phyloP scores from a whole-genome alignment of 2,797 vertebrate genomes.

The Toxotes lorentzi region DNA sequence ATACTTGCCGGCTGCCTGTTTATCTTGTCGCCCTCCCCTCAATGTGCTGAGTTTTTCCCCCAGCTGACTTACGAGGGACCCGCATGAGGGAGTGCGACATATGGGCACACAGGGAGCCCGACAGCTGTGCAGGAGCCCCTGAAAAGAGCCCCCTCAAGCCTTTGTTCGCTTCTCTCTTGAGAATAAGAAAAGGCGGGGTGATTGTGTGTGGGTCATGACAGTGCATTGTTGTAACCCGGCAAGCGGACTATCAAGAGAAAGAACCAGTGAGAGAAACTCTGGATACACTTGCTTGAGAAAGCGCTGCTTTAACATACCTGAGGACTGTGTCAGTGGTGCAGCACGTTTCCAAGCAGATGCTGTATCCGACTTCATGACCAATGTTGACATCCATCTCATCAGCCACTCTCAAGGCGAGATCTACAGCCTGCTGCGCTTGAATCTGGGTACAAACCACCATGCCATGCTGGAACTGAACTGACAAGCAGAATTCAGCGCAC shows the following conservation, averaged over 20 bases:
- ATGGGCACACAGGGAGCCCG: slow-evolving; percentile 70
- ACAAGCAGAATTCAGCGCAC: slow-evolving; percentile 91
- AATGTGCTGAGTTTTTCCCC: slow-evolving; percentile 42
- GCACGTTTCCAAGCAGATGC: slow-evolving; percentile 89
- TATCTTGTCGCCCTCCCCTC: slow-evolving; percentile 59
- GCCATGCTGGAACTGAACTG: slow-evolving; percentile 83
- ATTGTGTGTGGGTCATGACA: slow-evolving; percentile 46
- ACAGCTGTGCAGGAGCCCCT: slow-evolving; percentile 79
- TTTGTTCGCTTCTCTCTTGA: slow-evolving; percentile 76
- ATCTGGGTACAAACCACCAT: slow-evolving; percentile 89
- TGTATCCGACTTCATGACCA: slow-evolving; percentile 92
- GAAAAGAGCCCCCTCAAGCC: slow-evolving; percentile 71
- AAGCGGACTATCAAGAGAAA: slow-evolving; percentile 15
- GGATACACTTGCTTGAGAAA: neutral
- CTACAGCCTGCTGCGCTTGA: slow-evolving; percentile 83
- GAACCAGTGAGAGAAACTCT: slow-evolving; percentile 13
- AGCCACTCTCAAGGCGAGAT: slow-evolving; percentile 88
- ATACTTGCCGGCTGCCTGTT: slow-evolving; percentile 50
- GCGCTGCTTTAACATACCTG: slow-evolving; percentile 78
- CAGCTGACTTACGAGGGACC: slow-evolving; percentile 71
- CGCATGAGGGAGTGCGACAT: slow-evolving; percentile 77
- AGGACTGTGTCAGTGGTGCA: slow-evolving; percentile 88
- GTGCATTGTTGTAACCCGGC: slow-evolving; percentile 33
- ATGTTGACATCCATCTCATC: slow-evolving; percentile 94
- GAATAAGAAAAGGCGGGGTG: slow-evolving; percentile 61